Conservation (phyloP, 2,888 invertebrate species). For the Himalopsyche kuldschensis region DNA sequence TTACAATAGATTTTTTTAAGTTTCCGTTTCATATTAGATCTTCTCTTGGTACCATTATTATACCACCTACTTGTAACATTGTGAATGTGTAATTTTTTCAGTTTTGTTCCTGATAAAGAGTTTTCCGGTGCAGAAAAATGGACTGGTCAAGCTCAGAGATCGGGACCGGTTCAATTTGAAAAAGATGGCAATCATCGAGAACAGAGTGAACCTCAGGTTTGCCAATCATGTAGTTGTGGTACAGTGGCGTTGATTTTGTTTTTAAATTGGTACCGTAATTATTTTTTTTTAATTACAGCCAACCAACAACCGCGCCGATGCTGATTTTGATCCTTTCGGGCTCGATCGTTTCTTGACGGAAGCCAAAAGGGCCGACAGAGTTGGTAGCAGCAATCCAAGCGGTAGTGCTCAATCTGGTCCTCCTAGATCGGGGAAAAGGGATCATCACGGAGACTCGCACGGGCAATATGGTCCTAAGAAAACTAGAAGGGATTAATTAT, state of each 20-base stretch:
- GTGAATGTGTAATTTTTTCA: constrained; percentile 45
- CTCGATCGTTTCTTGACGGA: constrained; percentile 97
- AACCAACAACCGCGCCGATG: constrained; percentile 48
- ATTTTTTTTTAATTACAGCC: background rate
- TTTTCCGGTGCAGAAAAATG: constrained; percentile 86
- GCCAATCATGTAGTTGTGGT: constrained; percentile 38
- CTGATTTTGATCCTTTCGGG: constrained; percentile 89
- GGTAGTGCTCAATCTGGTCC: background rate
- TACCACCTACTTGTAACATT: too few species aligned
- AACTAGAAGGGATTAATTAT: constrained; percentile 23
- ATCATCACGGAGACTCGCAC: constrained; percentile 19
- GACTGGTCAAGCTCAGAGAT: constrained; percentile 63
- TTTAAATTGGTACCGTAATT: background rate
- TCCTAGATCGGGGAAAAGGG: constrained; percentile 3
- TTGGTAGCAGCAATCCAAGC: constrained; percentile 43
- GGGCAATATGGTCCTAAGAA: constrained; percentile 20
- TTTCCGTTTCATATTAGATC: too few species aligned
- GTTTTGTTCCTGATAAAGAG: constrained; percentile 97
- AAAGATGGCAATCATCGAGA: constrained; percentile 63
- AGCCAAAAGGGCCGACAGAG: constrained; percentile 83
- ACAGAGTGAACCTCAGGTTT: background rate
- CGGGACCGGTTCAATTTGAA: constrained; percentile 96
- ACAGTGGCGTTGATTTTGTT: background rate
- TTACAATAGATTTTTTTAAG: too few species aligned
- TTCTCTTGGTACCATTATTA: too few species aligned